Percentiles rank a stretch among this genome's conserved stretches.
phyloP scores from a whole-genome alignment of 2,797 vertebrate genomes.

The Eutrigla gurnardus region DNA sequence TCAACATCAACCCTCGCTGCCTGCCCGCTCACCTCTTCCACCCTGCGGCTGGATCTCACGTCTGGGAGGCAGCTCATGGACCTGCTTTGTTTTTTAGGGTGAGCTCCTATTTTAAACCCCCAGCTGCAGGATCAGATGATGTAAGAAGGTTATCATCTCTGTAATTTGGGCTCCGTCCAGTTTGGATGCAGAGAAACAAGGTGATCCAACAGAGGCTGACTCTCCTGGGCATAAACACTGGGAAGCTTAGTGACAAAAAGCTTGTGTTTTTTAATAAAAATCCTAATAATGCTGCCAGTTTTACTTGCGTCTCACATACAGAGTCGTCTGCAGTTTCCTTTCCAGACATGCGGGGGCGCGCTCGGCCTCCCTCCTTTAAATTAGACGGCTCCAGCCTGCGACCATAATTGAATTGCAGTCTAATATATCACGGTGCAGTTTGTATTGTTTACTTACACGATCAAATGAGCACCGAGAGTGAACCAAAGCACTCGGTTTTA shows the following conservation, averaged over 20 bases:
- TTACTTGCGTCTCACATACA: background rate
- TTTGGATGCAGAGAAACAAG: background rate
- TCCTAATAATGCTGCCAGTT: background rate
- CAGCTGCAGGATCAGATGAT: constrained; percentile 34
- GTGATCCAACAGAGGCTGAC: background rate
- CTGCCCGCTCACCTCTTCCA: constrained; percentile 16
- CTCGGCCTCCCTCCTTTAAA: constrained; percentile 16
- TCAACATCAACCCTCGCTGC: background rate
- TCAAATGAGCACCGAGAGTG: background rate
- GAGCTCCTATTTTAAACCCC: constrained; percentile 26
- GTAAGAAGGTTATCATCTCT: constrained; percentile 31
- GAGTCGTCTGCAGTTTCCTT: constrained; percentile 26
- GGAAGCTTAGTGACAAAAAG: background rate
- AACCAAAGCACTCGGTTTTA: background rate
- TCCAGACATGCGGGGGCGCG: constrained; percentile 66
- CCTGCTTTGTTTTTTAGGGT: constrained; percentile 7
- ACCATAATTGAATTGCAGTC: constrained; percentile 61
- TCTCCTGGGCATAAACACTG: background rate
- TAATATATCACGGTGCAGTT: constrained; percentile 40
- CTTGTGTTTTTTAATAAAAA: background rate
- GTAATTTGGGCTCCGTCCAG: constrained; percentile 17
- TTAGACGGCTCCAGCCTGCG: constrained; percentile 49
- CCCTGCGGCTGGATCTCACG: constrained; percentile 4
- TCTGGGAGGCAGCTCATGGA: background rate
- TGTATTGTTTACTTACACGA: constrained; percentile 27